Base-by-base conservation (phyloP, 2,888 invertebrate genomes). In the Aspidiotus rigidus region DNA sequence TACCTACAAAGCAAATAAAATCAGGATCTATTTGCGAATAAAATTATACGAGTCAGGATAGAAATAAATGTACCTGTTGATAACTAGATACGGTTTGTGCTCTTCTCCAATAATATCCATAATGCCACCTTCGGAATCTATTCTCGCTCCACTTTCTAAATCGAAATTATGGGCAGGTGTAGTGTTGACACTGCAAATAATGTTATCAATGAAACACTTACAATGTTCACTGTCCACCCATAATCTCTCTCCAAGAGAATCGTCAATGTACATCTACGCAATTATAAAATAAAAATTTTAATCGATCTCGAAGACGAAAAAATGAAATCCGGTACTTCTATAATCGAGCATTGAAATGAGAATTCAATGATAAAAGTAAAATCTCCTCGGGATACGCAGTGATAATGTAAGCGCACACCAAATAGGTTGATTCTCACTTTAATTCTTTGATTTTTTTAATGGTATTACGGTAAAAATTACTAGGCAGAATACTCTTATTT, bases 141-240 rank as follows among this genome's bases (percentile, higher is more conserved):
- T 13, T 39, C 56, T 49, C 11, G 49, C 44, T 13, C 69, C 69
- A 10, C 62, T 56, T 42, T 69, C 69, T 10, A 62, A 44, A 56
- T 69, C 69, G 7, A 62, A 56, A 16, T 40, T 40, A 0, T 90
- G 86, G 0, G 90, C 90, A 67, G 85, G 80, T 74, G 86, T 87
- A 0, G 93, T 93, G 74, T 85, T 86, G 78, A 93, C 90, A 1
- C 90, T 91, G 0, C 89, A 89, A 69, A 89, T 82, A 63, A 97
- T 88, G 77, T 96, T 97, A 74, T 93, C 92, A 0, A 93, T 91
- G 77, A 96, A 89, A 28, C 89, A 87, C 75, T 89, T 89, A 77
- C 95, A 95, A 79, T 92, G 90, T 0, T 90, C 86, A 74, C 90
- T 87, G 77, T 97, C 97, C 17, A 96, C 92, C 93, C 97, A 97